A percentile compares a stretch with the other conserved stretches of the same genome.
Conservation (phyloP, 2,797 vertebrate species). For the Platyrinchus mystaceus region DNA sequence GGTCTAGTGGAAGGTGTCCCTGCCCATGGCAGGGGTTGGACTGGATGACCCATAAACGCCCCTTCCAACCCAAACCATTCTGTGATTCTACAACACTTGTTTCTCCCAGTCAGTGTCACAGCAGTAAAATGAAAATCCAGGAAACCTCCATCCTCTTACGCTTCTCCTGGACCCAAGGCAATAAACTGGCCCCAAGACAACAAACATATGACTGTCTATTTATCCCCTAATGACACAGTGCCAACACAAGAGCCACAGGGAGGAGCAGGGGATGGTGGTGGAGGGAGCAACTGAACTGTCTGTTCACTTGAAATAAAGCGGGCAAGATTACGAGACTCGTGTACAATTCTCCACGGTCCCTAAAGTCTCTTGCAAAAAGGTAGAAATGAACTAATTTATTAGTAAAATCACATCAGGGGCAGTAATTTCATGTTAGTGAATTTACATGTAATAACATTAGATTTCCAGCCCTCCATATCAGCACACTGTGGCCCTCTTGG, state of each 20-base stretch:
- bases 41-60: not conserved
- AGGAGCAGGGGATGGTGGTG: not conserved
- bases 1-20: not conserved
- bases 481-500: constrained; percentile 75
- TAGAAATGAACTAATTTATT: constrained; percentile 88
- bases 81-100: not conserved
- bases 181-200: not conserved
- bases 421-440: constrained; percentile 89
- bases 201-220: constrained; percentile 44
- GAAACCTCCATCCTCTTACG: not conserved
- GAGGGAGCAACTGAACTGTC: constrained; percentile 38
- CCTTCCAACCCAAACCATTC: not conserved
- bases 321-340: constrained; percentile 61
- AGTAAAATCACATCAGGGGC: constrained; percentile 86
- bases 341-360: constrained; percentile 77
- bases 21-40: not conserved
- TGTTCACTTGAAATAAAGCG: constrained; percentile 67
- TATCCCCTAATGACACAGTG: constrained; percentile 63
- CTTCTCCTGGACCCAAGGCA: not conserved
- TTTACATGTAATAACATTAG: constrained; percentile 89
- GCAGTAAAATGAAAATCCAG: not conserved
- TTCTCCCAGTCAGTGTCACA: not conserved
- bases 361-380: constrained; percentile 80
- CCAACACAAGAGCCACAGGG: not conserved
- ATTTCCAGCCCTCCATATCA: constrained; percentile 76